These are phyloP conservation scores for Andrena minutula DNA, from an alignment of 2,888 invertebrate species.

Conservation along the genomic window DNA sequence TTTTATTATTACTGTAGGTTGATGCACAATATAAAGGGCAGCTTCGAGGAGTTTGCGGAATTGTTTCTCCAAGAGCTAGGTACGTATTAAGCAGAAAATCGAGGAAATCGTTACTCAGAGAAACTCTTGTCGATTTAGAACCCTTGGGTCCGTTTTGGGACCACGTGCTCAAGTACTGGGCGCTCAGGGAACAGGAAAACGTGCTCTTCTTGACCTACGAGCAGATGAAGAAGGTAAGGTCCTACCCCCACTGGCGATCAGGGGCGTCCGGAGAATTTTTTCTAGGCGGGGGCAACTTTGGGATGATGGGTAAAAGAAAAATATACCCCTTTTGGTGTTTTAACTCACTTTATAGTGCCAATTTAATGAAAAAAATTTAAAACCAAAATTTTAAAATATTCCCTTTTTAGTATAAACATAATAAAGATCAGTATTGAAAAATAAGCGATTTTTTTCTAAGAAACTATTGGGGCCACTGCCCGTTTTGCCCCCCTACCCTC, in stretches of 20 bases:
- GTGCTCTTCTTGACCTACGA: conserved; percentile 87
- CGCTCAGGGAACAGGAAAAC: conserved; percentile 85
- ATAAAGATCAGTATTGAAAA: too few relatives aligned
- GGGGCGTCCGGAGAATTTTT: too few relatives aligned
- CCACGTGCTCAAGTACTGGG: conserved; percentile 85
- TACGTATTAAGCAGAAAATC: conserved; percentile 76
- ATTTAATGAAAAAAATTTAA: too few relatives aligned
- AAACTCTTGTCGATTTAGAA: conserved; percentile 64
- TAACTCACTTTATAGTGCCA: too few relatives aligned
- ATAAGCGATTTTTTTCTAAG: too few relatives aligned
- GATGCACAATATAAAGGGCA: conserved; percentile 88
- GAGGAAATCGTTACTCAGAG: not conserved
- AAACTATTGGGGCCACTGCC: too few relatives aligned
- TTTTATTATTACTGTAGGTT: conserved; percentile 93
- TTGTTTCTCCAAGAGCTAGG: conserved; percentile 89
- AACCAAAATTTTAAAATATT: too few relatives aligned
- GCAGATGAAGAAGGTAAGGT: conserved; percentile 86
- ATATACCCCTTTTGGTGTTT: too few relatives aligned
- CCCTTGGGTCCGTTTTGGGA: conserved; percentile 82
- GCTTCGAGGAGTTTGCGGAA: conserved; percentile 92
- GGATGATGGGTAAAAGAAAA: too few relatives aligned
- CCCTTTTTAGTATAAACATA: too few relatives aligned
- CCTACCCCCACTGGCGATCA: not conserved
- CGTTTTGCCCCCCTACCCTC: too few relatives aligned
- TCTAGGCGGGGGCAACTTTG: too few relatives aligned